A percentile compares a stretch with the other conserved stretches of the same genome.
These are phyloP conservation scores for Drosophila siamana DNA, from an alignment of 2,888 invertebrate genomes.

Conservation along the genomic window DNA sequence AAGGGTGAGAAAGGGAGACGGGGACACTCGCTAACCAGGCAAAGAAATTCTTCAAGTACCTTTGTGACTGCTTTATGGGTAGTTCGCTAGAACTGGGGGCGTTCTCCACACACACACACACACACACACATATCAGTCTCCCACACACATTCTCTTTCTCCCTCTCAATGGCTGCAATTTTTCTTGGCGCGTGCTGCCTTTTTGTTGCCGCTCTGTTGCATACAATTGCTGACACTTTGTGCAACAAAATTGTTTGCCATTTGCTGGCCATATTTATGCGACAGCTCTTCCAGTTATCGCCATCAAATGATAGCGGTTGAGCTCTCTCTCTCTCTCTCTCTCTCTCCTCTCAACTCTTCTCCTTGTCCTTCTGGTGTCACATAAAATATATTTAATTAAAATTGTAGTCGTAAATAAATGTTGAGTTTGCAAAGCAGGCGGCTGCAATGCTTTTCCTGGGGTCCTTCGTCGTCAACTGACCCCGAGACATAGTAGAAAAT, in stretches of 20 bases:
- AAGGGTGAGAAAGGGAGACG: background rate
- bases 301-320: slow-evolving; percentile 28
- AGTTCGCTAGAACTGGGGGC: slow-evolving; percentile 10
- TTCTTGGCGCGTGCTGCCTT: slow-evolving; percentile 40
- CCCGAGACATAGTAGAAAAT: slow-evolving; percentile 38
- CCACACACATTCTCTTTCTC: slow-evolving; percentile 6
- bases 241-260: slow-evolving; percentile 59
- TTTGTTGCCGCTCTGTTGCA: slow-evolving; percentile 44
- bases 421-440: slow-evolving; percentile 28
- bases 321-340: background rate
- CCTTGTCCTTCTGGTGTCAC: too few relatives aligned
- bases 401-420: slow-evolving; percentile 44
- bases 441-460: background rate
- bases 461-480: slow-evolving; percentile 32
- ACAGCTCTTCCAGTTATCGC: slow-evolving; percentile 29
- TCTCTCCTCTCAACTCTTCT: too few relatives aligned
- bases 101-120: slow-evolving; percentile 12
- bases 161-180: slow-evolving; percentile 29
- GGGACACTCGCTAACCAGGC: slow-evolving; percentile 50
- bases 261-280: slow-evolving; percentile 43
- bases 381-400: slow-evolving; percentile 56
- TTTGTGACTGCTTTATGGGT: slow-evolving; percentile 52
- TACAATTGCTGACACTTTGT: slow-evolving; percentile 50
- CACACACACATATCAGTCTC: slow-evolving; percentile 12
- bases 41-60: slow-evolving; percentile 66